Evolutionary conservation across 2,113 vertebrate genomes (phyloP), one percentile per base, ranked within the genome.

Genomic region (Perca schrenkii): DNA sequence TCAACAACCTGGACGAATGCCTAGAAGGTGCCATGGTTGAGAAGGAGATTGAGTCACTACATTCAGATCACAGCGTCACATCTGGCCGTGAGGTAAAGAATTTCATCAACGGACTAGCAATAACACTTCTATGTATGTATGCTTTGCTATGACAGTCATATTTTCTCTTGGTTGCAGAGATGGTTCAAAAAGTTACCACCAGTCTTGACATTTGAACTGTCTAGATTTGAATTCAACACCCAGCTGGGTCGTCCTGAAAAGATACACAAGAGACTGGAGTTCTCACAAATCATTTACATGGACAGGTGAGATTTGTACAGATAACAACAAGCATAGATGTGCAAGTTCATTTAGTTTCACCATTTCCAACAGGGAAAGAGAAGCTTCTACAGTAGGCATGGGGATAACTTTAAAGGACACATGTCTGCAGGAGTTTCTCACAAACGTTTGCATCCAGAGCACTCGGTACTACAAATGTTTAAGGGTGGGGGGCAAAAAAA

Each of bases 131-230:
- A 34, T 34, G 31, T 34, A 34, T 34, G 31, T 34, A 34, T 21
- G 8, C 15, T 50, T 28, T 52, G 12, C 54, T 63, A 17, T 60
- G 2, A 63, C 16, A 5, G 2, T 61, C 34, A 1, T 72, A 22
- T 84, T 60, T 74, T 22, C 28, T 56, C 7, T 62, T 52, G 8
- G 3, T 87, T 87, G 22, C 92, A 99, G 98, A 96, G 97, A 87
- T 99, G 98, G 98, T 99, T 99, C 88, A 97, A 98, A 82, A 98
- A 96, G 77, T 94, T 99, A 19, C 98, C 98, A 6, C 98, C 98
- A 0, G 98, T 99, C 11, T 83, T 99, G 94, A 99, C 98, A 34
- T 99, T 99, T 89, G 98, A 99, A 84, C 97, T 99, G 77, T 99
- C 98, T 13, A 95, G 98, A 75, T 99, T 99, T 91, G 97, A 99